phyloP scores from a whole-genome alignment of 2,113 vertebrate genomes.

The Podarcis raffonei region DNA sequence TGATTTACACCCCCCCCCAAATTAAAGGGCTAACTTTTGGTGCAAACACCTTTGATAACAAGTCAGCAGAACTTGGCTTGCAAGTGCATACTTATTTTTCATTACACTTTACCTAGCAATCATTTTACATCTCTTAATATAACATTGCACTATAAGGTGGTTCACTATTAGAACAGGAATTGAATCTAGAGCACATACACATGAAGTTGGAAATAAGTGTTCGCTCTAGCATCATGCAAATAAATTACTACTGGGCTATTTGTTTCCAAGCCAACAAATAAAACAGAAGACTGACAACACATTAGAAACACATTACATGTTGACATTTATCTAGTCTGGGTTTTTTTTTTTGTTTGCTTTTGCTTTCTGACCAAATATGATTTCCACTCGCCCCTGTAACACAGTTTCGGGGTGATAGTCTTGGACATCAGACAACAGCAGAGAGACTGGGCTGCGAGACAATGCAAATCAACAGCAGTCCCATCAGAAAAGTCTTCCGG shows the following conservation, averaged over 20 bases:
- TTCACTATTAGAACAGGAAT: not conserved
- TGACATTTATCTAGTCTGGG: conserved; percentile 56
- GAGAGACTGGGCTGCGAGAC: conserved; percentile 53
- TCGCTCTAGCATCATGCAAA: conserved; percentile 39
- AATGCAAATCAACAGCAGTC: conserved; percentile 55
- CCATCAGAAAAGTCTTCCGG: conserved; percentile 46
- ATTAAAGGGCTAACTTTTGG: not conserved
- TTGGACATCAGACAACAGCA: conserved; percentile 52
- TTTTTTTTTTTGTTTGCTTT: not conserved
- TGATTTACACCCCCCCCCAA: not conserved
- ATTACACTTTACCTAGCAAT: not conserved
- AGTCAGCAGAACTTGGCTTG: not conserved
- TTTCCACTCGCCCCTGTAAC: conserved; percentile 51
- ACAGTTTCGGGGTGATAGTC: conserved; percentile 65
- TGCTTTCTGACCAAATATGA: conserved; percentile 65
- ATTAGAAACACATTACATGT: conserved; percentile 58
- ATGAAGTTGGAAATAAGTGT: conserved; percentile 43
- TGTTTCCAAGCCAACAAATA: conserved; percentile 58
- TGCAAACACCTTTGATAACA: not conserved
- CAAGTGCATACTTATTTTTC: not conserved
- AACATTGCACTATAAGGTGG: not conserved
- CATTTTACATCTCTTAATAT: not conserved
- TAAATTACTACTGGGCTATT: conserved; percentile 46
- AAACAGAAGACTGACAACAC: conserved; percentile 50
- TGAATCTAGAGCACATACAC: not conserved